Evolutionary conservation across 1,140 invertebrate genomes (phyloP).

Genomic region (Caenorhabditis latens): DNA sequence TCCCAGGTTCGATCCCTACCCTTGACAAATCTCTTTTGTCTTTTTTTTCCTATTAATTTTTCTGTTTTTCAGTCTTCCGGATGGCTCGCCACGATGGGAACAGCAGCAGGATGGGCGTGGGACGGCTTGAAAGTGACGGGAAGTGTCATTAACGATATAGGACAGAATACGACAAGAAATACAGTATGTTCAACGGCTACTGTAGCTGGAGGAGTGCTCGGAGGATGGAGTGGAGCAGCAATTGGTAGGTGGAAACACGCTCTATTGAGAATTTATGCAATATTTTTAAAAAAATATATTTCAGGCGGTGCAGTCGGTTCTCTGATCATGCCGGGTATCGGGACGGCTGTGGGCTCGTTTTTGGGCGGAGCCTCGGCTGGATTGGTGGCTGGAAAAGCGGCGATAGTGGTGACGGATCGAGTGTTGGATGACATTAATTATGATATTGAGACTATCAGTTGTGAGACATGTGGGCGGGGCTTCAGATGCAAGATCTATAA

Average conservation of each 20-base stretch:
- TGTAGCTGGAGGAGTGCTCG: conserved; percentile 7
- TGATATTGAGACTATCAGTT: conserved; percentile 18
- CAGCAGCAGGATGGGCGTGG: conserved; percentile 29
- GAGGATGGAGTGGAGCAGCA: conserved; percentile 19
- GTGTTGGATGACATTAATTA: background rate
- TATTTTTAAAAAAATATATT: background rate
- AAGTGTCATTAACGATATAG: conserved; percentile 26
- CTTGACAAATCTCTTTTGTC: too few relatives aligned
- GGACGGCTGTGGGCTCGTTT: conserved; percentile 15
- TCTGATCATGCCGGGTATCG: background rate
- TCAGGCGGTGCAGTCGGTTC: background rate
- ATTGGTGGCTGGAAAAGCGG: background rate
- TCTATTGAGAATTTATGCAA: too few relatives aligned
- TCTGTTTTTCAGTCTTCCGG: background rate
- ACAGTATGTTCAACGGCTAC: conserved; percentile 21
- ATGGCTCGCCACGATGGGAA: background rate
- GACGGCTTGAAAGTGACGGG: conserved; percentile 24
- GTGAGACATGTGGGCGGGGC: conserved; percentile 40
- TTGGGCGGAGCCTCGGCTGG: conserved; percentile 20
- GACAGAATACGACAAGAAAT: conserved; percentile 19
- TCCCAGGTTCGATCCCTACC: too few relatives aligned
- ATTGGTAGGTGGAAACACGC: background rate
- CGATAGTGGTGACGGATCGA: conserved; percentile 11
- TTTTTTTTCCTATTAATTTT: background rate
- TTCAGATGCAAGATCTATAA: conserved; percentile 5